Base-by-base conservation (phyloP, 92 coral and sea anemone species). In the Zoanthus solanderi region DNA sequence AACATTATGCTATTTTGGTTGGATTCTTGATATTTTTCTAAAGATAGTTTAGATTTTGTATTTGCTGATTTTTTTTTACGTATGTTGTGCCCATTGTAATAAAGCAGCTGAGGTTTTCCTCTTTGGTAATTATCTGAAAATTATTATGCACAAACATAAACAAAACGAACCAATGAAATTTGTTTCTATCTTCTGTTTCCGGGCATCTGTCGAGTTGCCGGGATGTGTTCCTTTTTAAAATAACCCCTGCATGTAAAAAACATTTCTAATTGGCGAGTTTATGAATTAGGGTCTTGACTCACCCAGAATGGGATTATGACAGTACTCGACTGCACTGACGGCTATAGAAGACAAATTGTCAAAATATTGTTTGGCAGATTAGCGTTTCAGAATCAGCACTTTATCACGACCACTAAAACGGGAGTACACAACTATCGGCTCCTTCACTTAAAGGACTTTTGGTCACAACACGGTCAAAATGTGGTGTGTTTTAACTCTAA, bases 141-240 rank as follows among this genome's bases (percentile, higher is more conserved):
- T 48, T 80, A 63, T 42, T 63, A 68, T 42, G 74, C 32, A 65
- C 85, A 81, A 81, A 81, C 85, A 66, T 57, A 81, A 45, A 34
- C 45, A 69, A 69, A 67, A 67, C 58, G 73, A 81, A 42, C 85
- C 85, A 81, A 81, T 81, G 75, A 81, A 48, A 81, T 65, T n/a
- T 34, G 66, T 23, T 23, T 71, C 44, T 37, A 18, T 53, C 5
- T 30, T 31, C 45, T 47, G 85, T 81, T 81, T 81, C 85, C 85
- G 85, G 75, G 61, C 85, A 67, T 81, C 85, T 80, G 63, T 81
- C 47, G n/a, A 29, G 23, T 53, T 53, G 72, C 42, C 31, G 57
- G 85, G 75, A n/a, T 67, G 17, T 44, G 75, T 46, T 65, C 30
- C 66, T 12, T 23, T 7, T 16, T 31, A 29, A 58, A 79, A 81